A percentile compares a stretch with the other conserved stretches of the same genome.
Evolutionary conservation across 2,797 vertebrate genomes (phyloP).

Genomic region (Muscicapa striata): DNA sequence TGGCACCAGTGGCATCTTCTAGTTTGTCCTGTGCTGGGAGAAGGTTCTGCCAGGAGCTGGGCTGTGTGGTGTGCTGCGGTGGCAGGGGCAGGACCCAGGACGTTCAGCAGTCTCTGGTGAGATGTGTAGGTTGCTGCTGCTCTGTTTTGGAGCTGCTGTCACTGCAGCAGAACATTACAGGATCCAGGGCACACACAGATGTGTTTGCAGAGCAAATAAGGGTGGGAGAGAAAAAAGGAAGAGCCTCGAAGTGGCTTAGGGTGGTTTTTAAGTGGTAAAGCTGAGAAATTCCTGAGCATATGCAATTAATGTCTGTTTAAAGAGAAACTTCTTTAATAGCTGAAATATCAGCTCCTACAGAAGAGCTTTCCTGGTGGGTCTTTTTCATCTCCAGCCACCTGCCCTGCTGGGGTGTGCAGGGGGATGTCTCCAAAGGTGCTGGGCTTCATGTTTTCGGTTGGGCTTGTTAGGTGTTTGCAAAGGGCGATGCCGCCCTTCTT

Average conservation of each 20-base stretch:
- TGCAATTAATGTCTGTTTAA: slow-evolving; percentile 47
- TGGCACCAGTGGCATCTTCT: rapidly evolving
- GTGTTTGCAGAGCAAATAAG: slow-evolving; percentile 57
- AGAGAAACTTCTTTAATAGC: slow-evolving; percentile 50
- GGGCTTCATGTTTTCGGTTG: background rate
- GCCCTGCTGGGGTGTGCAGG: background rate
- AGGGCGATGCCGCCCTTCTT: background rate
- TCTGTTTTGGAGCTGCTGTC: background rate
- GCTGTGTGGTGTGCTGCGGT: background rate
- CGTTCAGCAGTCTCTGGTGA: background rate
- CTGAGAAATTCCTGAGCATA: slow-evolving; percentile 9
- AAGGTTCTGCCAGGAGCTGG: background rate
- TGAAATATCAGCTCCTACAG: background rate
- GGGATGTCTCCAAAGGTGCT: background rate
- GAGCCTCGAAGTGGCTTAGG: slow-evolving; percentile 37
- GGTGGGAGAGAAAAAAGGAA: slow-evolving; percentile 3
- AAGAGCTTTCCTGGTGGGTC: slow-evolving; percentile 10
- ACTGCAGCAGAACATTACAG: background rate
- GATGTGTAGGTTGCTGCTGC: background rate
- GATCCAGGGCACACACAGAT: background rate
- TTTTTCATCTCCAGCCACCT: background rate
- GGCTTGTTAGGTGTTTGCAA: slow-evolving; percentile 14
- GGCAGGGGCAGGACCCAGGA: background rate
- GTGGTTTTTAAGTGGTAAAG: slow-evolving; percentile 46
- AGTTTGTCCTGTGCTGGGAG: background rate